Conservation (phyloP, 2,113 vertebrate genomes). For the Astur gentilis region DNA sequence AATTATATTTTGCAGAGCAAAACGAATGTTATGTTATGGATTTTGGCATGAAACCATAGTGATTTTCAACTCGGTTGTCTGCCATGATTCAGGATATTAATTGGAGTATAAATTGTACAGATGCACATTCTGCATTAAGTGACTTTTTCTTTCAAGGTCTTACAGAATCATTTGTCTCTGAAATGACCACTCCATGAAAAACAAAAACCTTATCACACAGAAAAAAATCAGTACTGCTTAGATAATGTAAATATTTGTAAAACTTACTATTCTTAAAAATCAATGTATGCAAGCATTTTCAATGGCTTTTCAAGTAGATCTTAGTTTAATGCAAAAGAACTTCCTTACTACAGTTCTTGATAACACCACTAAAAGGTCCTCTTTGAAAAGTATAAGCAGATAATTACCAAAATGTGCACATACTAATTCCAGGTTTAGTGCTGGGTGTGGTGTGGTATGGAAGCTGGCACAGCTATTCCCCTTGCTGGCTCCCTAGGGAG, state of each 20-base stretch:
- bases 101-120: neutral
- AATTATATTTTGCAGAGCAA: neutral
- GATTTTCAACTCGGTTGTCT: constrained; percentile 1
- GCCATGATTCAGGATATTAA: neutral
- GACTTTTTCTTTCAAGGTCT: neutral
- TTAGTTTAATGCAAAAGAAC: neutral
- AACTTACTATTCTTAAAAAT: neutral
- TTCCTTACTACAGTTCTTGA: neutral
- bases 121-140: neutral
- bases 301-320: neutral
- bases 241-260: neutral
- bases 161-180: neutral
- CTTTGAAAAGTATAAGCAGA: neutral
- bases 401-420: neutral
- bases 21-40: neutral
- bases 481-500: neutral
- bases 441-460: neutral
- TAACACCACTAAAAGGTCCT: neutral
- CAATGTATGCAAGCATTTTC: neutral
- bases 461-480: neutral
- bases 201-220: neutral
- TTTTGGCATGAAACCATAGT: constrained; percentile 18
- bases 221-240: neutral
- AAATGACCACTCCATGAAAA: neutral
- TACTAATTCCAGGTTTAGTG: neutral